Evolutionary conservation across 2,888 invertebrate genomes (phyloP).

Genomic region (Dynastes maya): DNA sequence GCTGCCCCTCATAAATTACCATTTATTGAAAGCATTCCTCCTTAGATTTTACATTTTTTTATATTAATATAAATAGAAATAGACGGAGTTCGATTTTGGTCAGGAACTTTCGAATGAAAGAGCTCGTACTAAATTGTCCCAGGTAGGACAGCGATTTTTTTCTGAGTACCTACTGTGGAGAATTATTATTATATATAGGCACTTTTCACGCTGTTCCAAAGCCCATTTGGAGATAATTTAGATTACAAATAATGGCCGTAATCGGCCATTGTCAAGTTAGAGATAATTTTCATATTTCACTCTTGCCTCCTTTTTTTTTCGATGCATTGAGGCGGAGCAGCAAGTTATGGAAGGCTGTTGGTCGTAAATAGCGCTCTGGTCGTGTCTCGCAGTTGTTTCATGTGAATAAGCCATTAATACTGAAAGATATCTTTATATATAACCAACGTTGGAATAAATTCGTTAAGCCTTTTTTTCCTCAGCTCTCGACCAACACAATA

Average conservation of each 20-base stretch:
- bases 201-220: conserved; percentile 63
- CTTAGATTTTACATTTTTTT: conserved; percentile 7
- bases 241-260: conserved; percentile 67
- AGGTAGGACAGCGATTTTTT: conserved; percentile 25
- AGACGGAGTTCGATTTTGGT: too few relatives aligned
- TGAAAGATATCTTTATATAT: conserved; percentile 53
- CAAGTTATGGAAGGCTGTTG: conserved; percentile 32
- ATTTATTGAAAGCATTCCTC: not conserved
- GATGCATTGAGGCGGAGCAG: conserved; percentile 18
- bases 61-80: too few relatives aligned
- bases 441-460: conserved; percentile 48
- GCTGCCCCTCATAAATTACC: conserved; percentile 27
- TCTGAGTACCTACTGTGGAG: conserved; percentile 29
- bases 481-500: conserved; percentile 27
- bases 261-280: conserved; percentile 56
- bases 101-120: not conserved
- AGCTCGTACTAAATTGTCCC: conserved; percentile 9
- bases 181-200: conserved; percentile 53
- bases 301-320: conserved; percentile 30
- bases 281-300: conserved; percentile 49
- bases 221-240: conserved; percentile 67
- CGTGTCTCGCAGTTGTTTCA: conserved; percentile 51
- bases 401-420: conserved; percentile 54
- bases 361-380: conserved; percentile 35
- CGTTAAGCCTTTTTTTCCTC: conserved; percentile 47